Evolutionary conservation across 1,140 invertebrate species (phyloP), one percentile per base, ranked within the genome.

Genomic region (Steinernema feltiae): DNA sequence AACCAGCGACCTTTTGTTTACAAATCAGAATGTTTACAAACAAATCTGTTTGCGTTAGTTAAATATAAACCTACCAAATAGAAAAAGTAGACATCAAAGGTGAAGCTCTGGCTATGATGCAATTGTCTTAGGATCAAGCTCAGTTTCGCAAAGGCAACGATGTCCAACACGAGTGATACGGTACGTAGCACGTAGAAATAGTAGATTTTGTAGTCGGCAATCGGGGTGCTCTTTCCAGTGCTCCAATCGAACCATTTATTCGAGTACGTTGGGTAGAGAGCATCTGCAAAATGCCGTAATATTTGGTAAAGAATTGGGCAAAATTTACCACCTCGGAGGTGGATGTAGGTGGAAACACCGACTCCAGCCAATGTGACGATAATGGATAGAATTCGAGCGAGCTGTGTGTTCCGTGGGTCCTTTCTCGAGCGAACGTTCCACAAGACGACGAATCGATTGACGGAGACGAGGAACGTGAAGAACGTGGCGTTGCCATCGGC

Each of bases 1-100:
- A n/a, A n/a, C n/a, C n/a, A n/a, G n/a, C n/a, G n/a, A n/a, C n/a
- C n/a, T n/a, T n/a, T n/a, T n/a, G n/a, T n/a, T n/a, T n/a, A n/a
- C n/a, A n/a, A n/a, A 41, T 18, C 7, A 7, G 35, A 7, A 7
- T 7, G 7, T 18, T 7, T 41, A 7, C 18, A 18, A 7, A 7
- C 18, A 7, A 18, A 7, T 18, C 18, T 41, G 24, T 63, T 63
- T 63, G 15, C 24, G 3, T n/a, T n/a, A 15, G 24, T 63, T 7
- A 27, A 46, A 7, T 3, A 3, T 21, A 3, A 63, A n/a, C 53
- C 24, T 63, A 75, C n/a, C 46, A 76, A 69, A n/a, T 78, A 18
- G 70, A 78, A 32, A 48, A 76, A 31, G 24, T 18, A 12, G 21
- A 48, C 24, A 27, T 63, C 53, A 27, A 63, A 63, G 3, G 53